phyloP scores from a whole-genome alignment of 2,888 invertebrate genomes.

The Sympetrum striolatum region DNA sequence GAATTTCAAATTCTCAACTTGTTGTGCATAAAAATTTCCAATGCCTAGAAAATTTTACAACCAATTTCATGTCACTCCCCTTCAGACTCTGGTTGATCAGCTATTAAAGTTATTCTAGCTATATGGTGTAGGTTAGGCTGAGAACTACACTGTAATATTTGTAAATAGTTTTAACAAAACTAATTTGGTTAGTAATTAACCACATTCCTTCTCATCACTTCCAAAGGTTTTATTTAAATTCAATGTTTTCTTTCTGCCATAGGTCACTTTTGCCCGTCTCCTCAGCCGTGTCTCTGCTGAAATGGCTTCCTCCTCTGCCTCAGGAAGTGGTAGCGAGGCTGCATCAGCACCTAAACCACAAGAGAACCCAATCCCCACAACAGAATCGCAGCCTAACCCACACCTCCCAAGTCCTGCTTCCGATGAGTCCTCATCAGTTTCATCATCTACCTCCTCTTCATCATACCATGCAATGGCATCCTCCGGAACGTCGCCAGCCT shows the following conservation, averaged over 20 bases:
- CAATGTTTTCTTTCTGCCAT: neutral
- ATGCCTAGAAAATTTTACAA: too few relatives aligned
- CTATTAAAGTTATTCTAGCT: too few relatives aligned
- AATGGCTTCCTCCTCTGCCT: constrained; percentile 74
- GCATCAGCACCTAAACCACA: constrained; percentile 55
- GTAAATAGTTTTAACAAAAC: too few relatives aligned
- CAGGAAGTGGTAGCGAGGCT: constrained; percentile 65
- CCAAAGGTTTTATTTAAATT: too few relatives aligned
- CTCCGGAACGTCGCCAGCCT: neutral
- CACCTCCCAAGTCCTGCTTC: constrained; percentile 18
- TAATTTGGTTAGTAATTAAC: too few relatives aligned
- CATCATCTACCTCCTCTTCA: constrained; percentile 9
- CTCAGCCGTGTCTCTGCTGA: constrained; percentile 78
- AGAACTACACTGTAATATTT: too few relatives aligned
- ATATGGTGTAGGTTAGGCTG: too few relatives aligned
- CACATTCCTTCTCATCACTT: too few relatives aligned
- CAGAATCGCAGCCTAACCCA: neutral
- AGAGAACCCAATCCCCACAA: constrained; percentile 69
- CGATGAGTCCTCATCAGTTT: constrained; percentile 14
- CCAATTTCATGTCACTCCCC: too few relatives aligned
- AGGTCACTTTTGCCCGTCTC: constrained; percentile 73
- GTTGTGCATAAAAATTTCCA: too few relatives aligned
- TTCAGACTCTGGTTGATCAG: too few relatives aligned
- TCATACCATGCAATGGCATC: neutral
- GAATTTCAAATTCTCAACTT: too few relatives aligned